Percentiles rank a stretch among this genome's conserved stretches.
Conservation (phyloP, 2,888 invertebrate genomes). For the Temnothorax ravouxi region DNA sequence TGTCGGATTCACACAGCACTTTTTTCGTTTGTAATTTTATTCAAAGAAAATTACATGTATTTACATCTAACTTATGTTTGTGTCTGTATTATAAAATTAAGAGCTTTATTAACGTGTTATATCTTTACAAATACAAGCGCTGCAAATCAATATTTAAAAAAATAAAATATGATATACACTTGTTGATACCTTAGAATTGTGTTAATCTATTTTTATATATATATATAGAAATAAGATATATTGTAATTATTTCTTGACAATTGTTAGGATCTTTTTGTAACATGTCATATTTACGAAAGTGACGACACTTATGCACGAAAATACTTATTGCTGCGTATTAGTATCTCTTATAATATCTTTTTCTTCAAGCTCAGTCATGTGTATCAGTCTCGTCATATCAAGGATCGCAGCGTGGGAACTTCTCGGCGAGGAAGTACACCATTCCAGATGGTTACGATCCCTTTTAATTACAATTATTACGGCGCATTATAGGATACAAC, state of each 20-base stretch:
- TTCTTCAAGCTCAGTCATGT: conserved; percentile 26
- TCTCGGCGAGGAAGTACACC: conserved; percentile 28
- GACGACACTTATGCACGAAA: background rate
- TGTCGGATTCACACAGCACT: too few species aligned
- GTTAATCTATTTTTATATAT: background rate
- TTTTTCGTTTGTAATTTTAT: background rate
- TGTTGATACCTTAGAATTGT: background rate
- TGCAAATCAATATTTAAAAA: background rate
- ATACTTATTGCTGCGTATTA: background rate
- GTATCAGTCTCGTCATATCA: conserved; percentile 36
- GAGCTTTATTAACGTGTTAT: background rate
- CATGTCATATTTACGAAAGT: background rate
- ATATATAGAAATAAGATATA: background rate
- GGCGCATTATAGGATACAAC: conserved; percentile 36
- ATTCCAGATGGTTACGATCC: conserved; percentile 16
- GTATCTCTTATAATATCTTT: background rate
- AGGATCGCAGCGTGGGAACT: conserved; percentile 41
- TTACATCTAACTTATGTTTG: background rate
- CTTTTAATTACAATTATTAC: conserved; percentile 54
- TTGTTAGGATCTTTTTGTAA: background rate
- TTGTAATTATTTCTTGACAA: background rate
- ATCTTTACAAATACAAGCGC: background rate
- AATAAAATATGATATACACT: background rate
- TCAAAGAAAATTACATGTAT: background rate
- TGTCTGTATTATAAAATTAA: background rate